Conservation (phyloP, 2,113 vertebrate species). For the Helogale parvula region DNA sequence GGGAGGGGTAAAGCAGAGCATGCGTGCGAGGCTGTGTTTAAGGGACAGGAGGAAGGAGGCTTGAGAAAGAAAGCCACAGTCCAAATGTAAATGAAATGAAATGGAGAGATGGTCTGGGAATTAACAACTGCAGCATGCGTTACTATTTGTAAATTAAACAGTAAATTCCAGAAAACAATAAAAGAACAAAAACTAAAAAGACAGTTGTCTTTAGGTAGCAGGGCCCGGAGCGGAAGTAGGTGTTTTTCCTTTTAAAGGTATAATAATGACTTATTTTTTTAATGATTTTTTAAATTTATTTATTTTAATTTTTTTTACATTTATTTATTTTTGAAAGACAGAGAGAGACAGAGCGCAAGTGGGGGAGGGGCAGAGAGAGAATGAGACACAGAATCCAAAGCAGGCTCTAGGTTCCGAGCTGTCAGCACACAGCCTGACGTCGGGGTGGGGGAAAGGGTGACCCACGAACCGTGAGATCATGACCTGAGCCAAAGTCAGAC, state of each 20-base stretch:
- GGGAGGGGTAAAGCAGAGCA: background rate
- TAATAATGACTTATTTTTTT: background rate
- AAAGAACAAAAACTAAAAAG: background rate
- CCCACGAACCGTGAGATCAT: no score
- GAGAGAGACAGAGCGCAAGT: no score
- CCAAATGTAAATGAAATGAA: no score
- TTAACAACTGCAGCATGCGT: background rate
- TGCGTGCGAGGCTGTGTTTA: accelerated
- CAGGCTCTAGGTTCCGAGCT: no score
- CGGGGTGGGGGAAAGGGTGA: no score
- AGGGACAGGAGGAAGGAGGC: background rate
- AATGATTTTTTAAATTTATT: no score
- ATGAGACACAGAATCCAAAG: no score
- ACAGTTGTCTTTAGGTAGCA: background rate
- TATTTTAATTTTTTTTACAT: no score
- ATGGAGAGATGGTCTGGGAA: background rate
- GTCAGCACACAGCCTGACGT: no score
- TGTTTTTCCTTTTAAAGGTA: background rate
- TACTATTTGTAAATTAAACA: background rate
- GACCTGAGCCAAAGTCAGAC: no score
- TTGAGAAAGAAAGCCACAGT: background rate
- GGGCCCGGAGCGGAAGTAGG: background rate
- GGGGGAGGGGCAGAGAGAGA: no score
- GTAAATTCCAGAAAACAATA: background rate
- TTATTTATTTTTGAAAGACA: no score